Conservation (phyloP, 2,888 invertebrate genomes). For the Subacronicta megacephala region DNA sequence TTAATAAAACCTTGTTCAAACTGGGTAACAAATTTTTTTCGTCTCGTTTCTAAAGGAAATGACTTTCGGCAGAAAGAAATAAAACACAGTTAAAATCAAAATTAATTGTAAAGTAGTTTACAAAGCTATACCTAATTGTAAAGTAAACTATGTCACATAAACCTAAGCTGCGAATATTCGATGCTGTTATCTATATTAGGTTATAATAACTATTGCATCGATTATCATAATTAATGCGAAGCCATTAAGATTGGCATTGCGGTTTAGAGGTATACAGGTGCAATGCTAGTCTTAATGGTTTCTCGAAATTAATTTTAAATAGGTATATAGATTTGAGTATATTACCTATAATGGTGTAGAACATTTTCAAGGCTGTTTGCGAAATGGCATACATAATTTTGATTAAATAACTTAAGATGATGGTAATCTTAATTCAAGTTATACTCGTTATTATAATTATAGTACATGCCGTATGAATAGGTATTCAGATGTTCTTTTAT, state of each 20-base stretch:
- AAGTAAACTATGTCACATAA: no score
- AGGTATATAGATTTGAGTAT: conserved; percentile 4
- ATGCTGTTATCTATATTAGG: background rate
- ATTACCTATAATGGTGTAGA: conserved; percentile 10
- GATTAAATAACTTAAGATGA: conserved; percentile 13
- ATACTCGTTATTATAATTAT: conserved; percentile 18
- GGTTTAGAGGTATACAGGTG: background rate
- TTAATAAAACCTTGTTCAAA: background rate
- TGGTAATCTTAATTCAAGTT: conserved; percentile 19
- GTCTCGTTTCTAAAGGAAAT: no score
- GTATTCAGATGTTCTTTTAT: background rate
- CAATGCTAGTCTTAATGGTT: conserved; percentile 13
- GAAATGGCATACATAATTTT: conserved; percentile 22
- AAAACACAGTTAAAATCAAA: no score
- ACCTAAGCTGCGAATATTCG: background rate
- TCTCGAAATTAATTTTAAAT: conserved; percentile 14
- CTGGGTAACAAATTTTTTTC: background rate
- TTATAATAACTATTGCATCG: background rate
- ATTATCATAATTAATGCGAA: conserved; percentile 28
- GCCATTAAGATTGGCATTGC: conserved; percentile 10
- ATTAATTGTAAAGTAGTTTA: no score
- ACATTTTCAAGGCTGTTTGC: conserved; percentile 38
- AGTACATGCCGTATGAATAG: background rate
- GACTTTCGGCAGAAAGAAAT: no score
- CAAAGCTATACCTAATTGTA: no score